These are phyloP conservation scores for Orussus abietinus DNA, from an alignment of 1,140 invertebrate genomes.

Conservation along the genomic window DNA sequence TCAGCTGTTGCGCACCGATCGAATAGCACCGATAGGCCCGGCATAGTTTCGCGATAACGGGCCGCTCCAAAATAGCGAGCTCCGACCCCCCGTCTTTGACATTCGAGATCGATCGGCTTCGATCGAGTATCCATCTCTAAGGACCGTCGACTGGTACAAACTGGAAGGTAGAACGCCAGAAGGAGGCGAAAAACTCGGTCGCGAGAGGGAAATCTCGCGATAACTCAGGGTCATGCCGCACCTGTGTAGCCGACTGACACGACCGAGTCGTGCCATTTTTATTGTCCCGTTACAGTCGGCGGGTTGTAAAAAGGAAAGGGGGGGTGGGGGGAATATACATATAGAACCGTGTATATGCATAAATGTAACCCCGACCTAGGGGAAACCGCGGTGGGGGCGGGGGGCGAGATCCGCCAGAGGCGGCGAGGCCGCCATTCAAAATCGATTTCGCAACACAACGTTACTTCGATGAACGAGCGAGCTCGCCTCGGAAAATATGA, in stretches of 20 bases:
- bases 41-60: too few species aligned
- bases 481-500: conserved; percentile 49
- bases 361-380: conserved; percentile 43
- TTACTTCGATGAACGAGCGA: conserved; percentile 40
- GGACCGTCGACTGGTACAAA: too few species aligned
- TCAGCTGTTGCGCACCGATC: conserved; percentile 41
- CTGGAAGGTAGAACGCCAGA: too few species aligned
- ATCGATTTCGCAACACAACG: conserved; percentile 43
- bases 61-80: too few species aligned
- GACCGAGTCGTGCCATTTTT: conserved; percentile 24
- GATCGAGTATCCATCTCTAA: too few species aligned
- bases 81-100: too few species aligned
- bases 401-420: neutral
- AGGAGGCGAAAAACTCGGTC: too few species aligned
- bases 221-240: conserved; percentile 18
- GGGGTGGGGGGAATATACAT: conserved; percentile 17
- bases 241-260: conserved; percentile 13
- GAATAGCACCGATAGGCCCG: conserved; percentile 27
- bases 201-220: too few species aligned
- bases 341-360: conserved; percentile 23
- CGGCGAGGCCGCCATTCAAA: conserved; percentile 44
- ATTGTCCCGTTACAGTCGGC: conserved; percentile 19
- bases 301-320: conserved; percentile 17
- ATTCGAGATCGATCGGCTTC: too few species aligned
- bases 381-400: conserved; percentile 15